Base-by-base conservation (phyloP, 2,888 invertebrate species). In the Torymus auratus region DNA sequence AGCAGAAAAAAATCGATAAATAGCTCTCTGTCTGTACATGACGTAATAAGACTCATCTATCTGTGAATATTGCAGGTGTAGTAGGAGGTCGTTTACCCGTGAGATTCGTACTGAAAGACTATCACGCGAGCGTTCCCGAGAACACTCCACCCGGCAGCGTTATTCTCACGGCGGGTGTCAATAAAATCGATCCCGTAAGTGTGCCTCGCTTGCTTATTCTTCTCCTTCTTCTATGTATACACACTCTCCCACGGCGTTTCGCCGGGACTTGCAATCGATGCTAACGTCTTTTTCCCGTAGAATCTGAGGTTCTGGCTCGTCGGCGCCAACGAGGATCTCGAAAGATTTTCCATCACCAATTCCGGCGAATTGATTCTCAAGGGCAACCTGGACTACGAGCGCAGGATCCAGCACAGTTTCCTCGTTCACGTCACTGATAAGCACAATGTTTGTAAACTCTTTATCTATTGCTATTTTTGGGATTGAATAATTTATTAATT, bases 351-450 rank as follows among this genome's bases (percentile, higher is more conserved):
- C 1, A 94, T 97, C 82, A 96, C 95, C 84, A 92, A 94, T 53
- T 94, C 94, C 71, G 97, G 97, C 0, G 97, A 97, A 88, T 92
- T 98, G 67, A 92, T 96, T 15, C 92, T 97, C 76, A 93, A 94
- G 78, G 94, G 94, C 76, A 92, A 94, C 15, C 91, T 97, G 74
- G 97, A 97, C 92, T 97, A 94, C 89, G 97, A 97, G 90, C 93
- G 93, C 58, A 92, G 92, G 78, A 93, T 94, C 56, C 92, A 93
- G 53, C 96, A 96, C 89, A 92, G 93, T 79, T 96, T 97, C 89
- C 94, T 95, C 86, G 96, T 96, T 60, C 94, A 95, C 90, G 96
- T 96, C 70, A 96, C 96, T 0, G 97, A 97, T 91, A 95, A 95
- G 15, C 89, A 92, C 82, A 94, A 94, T 85, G 96, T 96, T 89